These are phyloP conservation scores for Saccopteryx bilineata DNA, from an alignment of 2,113 vertebrate species.

Conservation along the genomic window DNA sequence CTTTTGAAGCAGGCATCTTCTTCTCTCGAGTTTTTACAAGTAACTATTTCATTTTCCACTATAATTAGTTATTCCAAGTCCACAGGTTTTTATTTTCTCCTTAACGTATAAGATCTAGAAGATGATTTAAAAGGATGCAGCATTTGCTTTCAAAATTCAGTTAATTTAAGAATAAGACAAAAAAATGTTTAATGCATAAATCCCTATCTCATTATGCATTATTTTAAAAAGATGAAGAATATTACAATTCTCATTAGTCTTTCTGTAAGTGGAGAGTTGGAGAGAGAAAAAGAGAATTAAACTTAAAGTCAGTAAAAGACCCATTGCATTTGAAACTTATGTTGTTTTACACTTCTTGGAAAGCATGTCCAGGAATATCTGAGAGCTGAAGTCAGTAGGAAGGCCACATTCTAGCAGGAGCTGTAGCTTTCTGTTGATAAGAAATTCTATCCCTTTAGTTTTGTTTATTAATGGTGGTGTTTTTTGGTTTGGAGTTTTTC, in stretches of 20 bases:
- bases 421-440: conserved; percentile 8
- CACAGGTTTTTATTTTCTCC: conserved; percentile 40
- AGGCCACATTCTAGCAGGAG: not conserved
- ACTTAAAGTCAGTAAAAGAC: conserved; percentile 38
- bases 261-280: not conserved
- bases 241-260: conserved; percentile 15
- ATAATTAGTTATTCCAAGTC: conserved; percentile 37
- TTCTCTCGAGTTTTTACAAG: not conserved
- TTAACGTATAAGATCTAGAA: conserved; percentile 21
- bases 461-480: not conserved
- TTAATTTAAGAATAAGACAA: conserved; percentile 40
- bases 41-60: conserved; percentile 22
- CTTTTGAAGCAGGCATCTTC: conserved; percentile 5
- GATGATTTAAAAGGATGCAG: conserved; percentile 25
- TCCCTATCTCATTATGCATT: not conserved
- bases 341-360: conserved; percentile 18
- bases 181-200: not conserved
- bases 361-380: not conserved
- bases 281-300: not conserved
- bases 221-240: not conserved
- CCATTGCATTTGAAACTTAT: conserved; percentile 10
- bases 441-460: not conserved
- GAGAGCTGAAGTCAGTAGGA: not conserved
- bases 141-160: conserved; percentile 46
- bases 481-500: not conserved